Conservation (phyloP, 2,888 invertebrate genomes). For the Epinotia bilunana region DNA sequence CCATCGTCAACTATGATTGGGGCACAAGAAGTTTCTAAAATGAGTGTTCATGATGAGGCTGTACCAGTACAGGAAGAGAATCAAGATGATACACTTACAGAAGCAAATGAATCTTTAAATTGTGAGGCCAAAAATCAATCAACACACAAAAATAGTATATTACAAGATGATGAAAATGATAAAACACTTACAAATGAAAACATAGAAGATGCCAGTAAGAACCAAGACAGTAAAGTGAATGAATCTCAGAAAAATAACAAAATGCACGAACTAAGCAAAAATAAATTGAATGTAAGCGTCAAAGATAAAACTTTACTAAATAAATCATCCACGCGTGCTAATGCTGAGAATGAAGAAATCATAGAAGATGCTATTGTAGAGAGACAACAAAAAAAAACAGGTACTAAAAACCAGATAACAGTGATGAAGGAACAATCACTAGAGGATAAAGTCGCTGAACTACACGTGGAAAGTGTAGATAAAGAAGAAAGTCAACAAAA, state of each 20-base stretch:
- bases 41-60: slow-evolving; percentile 14
- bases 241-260: background rate
- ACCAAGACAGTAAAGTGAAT: background rate
- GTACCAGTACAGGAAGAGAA: slow-evolving; percentile 41
- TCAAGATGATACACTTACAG: slow-evolving; percentile 47
- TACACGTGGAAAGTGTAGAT: slow-evolving; percentile 21
- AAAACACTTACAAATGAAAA: slow-evolving; percentile 32
- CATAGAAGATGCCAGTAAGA: background rate
- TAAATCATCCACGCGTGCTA: background rate
- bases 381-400: slow-evolving; percentile 13
- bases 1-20: slow-evolving; percentile 81
- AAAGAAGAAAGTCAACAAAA: background rate
- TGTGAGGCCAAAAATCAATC: slow-evolving; percentile 30
- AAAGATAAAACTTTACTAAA: slow-evolving; percentile 10
- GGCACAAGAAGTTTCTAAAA: slow-evolving; percentile 48
- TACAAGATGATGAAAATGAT: slow-evolving; percentile 11
- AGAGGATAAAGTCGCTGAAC: slow-evolving; percentile 29
- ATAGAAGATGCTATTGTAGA: background rate
- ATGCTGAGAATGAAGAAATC: slow-evolving; percentile 19
- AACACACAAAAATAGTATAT: slow-evolving; percentile 12
- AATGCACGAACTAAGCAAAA: background rate
- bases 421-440: slow-evolving; percentile 10
- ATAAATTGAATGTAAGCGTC: slow-evolving; percentile 5
- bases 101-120: slow-evolving; percentile 10
- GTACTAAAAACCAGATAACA: slow-evolving; percentile 21